Base-by-base conservation (phyloP, 2,888 invertebrate genomes). In the Papilio gigon region DNA sequence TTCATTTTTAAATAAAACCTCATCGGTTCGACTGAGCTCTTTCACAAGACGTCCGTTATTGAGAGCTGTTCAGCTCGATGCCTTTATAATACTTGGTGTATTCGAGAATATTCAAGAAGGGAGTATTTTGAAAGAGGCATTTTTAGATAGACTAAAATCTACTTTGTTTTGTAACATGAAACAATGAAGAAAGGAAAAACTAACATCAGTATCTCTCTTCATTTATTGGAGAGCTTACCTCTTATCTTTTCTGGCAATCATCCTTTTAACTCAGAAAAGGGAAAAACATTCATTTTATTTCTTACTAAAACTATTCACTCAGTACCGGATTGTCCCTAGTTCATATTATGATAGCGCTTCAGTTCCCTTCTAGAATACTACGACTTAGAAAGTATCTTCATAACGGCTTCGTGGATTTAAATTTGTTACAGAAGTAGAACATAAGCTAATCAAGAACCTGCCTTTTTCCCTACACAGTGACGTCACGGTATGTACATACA, bases 1-100 rank as follows among this genome's bases (percentile, higher is more conserved):
- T 58, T 58, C 58, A 65, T 65, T 65, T 65, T 59, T 59, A 65
- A 58, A 44, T 44, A 44, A 59, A 44, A 30, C 50, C 64, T 58
- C 17, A 35, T 58, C 58, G 42, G 42, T 27, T 11, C 58, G 14
- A 59, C 27, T 40, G 27, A 53, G 65, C 56, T 56, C 56, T 65
- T 65, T 56, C 56, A 56, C 42, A 65, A 56, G 53, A 56, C 17
- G n/a, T 8, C 40, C 30, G 42, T 37, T 53, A 30, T 65, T 17
- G 60, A 60, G 35, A 60, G 33, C 27, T 37, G 37, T 47, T 37
- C 25, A 22, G 47, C 20, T 58, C 65, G 59, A 59, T 30, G 53
- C 53, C 30, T 56, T 27, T 30, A 50, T 47, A 47, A 53, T 56
- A 56, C 53, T 30, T 17, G 0, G 8, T 53, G 53, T 56, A 56